These are phyloP conservation scores for Lapara coniferarum DNA, from an alignment of 2,888 invertebrate genomes.

Conservation along the genomic window DNA sequence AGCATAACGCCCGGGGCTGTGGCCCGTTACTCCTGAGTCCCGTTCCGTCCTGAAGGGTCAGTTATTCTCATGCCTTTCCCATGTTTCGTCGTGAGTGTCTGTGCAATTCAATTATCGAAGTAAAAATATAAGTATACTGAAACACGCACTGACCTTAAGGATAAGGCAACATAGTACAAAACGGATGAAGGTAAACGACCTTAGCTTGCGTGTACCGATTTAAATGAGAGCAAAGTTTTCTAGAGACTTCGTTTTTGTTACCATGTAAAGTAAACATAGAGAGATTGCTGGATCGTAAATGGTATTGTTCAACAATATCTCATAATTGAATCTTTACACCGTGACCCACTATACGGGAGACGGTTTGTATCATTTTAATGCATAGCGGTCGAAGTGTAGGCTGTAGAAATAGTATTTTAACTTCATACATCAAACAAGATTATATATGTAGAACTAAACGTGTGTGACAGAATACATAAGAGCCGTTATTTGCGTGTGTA, in stretches of 20 bases:
- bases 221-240: slow-evolving; percentile 23
- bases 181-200: slow-evolving; percentile 16
- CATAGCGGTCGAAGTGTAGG: slow-evolving; percentile 19
- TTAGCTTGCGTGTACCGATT: slow-evolving; percentile 7
- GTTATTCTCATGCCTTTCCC: slow-evolving; percentile 65
- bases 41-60: slow-evolving; percentile 61
- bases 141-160: slow-evolving; percentile 4
- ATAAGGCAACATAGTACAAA: slow-evolving; percentile 2
- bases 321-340: slow-evolving; percentile 73
- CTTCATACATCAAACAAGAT: slow-evolving; percentile 30
- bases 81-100: slow-evolving; percentile 51
- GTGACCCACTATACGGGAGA: slow-evolving; percentile 59
- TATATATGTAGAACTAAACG: slow-evolving; percentile 1
- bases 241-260: slow-evolving; percentile 60
- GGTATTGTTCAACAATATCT: slow-evolving; percentile 74
- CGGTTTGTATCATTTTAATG: slow-evolving; percentile 46
- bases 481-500: slow-evolving; percentile 25
- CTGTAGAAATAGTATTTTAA: slow-evolving; percentile 10
- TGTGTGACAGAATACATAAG: background rate
- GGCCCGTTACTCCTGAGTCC: slow-evolving; percentile 74
- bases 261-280: slow-evolving; percentile 72
- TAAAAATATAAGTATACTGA: background rate
- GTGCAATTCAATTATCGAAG: background rate
- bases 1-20: slow-evolving; percentile 74
- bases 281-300: slow-evolving; percentile 64